Evolutionary conservation across 2,113 vertebrate species (phyloP).

Genomic region (Sprattus sprattus): DNA sequence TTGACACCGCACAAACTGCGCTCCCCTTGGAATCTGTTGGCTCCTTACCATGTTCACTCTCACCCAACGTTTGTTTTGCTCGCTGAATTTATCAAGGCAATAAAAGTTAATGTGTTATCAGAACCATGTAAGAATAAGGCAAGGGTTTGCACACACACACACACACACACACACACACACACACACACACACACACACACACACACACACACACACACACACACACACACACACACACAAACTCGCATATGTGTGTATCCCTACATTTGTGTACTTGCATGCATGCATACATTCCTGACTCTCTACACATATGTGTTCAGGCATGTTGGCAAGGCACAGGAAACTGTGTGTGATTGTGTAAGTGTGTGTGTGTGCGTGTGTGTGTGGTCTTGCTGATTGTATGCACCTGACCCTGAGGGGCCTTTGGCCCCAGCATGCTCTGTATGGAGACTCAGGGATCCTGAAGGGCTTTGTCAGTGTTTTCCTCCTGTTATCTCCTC

Average conservation of each 20-base stretch:
- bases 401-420: neutral
- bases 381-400: neutral
- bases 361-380: slow-evolving; percentile 5
- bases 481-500: neutral
- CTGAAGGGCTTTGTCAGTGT: neutral
- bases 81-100: neutral
- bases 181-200: neutral
- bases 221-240: neutral
- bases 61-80: neutral
- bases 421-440: neutral
- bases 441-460: neutral
- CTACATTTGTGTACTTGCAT: neutral
- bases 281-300: neutral
- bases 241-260: neutral
- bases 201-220: neutral
- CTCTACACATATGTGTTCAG: neutral
- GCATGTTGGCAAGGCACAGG: neutral
- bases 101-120: neutral
- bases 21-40: neutral
- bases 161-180: neutral
- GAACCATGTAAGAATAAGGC: neutral
- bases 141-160: neutral
- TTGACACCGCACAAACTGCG: neutral
- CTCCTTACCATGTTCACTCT: neutral
- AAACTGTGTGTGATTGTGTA: neutral